Base-by-base conservation (phyloP, 2,888 invertebrate species). In the Tachystola acroxantha region DNA sequence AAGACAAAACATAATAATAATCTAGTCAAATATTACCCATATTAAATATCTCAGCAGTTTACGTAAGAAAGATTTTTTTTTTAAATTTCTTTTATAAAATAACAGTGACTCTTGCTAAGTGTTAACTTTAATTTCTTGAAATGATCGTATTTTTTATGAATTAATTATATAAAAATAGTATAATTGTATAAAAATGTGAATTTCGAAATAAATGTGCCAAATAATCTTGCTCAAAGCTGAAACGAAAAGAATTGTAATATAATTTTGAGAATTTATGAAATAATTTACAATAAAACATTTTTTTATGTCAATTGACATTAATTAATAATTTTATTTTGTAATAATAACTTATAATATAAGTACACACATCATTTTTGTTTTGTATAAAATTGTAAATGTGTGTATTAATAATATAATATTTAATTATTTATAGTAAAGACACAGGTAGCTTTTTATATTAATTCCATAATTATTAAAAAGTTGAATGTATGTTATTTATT, bases 401-500 rank as follows among this genome's bases (percentile, higher is more conserved):
- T 33, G 33, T 30, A n/a, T 30, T 16, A 10, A 14, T 11, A 2
- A 24, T 24, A 7, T 32, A 9, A n/a, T 12, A 16, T 30, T 30
- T 13, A 10, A 30, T 16, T 22, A 9, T 7, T 22, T 22, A 9
- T 22, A 7, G 9, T 7, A 24, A n/a, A n/a, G n/a, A n/a, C n/a
- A n/a, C 24, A 7, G 24, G 9, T 24, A 24, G 24, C 7, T 24
- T 24, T 9, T 9, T n/a, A 24, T n/a, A n/a, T 0, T 19, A 22
- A 22, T 32, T 12, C 10, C 12, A 27, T 31, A 14, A 31, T 31
- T 10, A 31, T 7, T 29, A n/a, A 16, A 47, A 34, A 31, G 39
- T 37, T 35, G 29, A 57, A 60, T 50, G 65, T 41, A 49, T 64
- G 64, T 37, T 31, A 60, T 62, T 68, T 67, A 68, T 47, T 68